These are phyloP conservation scores for Pilophorus perplexus DNA, from an alignment of 2,888 invertebrate genomes.

Conservation along the genomic window DNA sequence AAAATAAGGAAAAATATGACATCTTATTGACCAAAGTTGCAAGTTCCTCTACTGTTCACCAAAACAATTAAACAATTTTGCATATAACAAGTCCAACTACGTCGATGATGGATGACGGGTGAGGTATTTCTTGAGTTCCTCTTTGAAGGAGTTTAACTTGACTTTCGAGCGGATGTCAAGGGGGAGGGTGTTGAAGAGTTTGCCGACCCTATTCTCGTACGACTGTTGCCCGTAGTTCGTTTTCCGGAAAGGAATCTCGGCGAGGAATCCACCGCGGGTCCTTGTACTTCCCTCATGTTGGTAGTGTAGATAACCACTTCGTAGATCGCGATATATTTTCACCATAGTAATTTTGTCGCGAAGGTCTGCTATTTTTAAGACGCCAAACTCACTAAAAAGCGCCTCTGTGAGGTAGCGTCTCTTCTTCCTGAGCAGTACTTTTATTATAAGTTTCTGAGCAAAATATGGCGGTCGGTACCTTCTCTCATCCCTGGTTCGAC, in stretches of 20 bases:
- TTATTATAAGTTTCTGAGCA: slow-evolving; percentile 6
- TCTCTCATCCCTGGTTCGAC: too few species aligned
- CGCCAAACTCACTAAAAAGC: background rate
- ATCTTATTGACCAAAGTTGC: background rate
- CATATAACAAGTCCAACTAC: background rate
- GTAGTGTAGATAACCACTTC: background rate
- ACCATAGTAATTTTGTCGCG: background rate
- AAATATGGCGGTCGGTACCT: too few species aligned
- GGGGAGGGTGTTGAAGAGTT: background rate
- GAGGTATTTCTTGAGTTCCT: background rate
- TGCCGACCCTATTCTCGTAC: background rate
- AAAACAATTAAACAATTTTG: too few species aligned
- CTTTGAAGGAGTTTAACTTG: background rate
- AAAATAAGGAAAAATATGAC: background rate
- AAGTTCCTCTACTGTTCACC: background rate
- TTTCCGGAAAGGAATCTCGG: background rate
- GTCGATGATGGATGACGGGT: background rate
- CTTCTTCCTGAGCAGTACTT: background rate
- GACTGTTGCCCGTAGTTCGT: background rate
- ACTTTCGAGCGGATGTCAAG: background rate
- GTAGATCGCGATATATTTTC: background rate
- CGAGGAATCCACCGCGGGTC: background rate
- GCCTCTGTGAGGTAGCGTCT: background rate
- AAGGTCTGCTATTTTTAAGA: slow-evolving; percentile 6
- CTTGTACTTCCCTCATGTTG: background rate